Base-by-base conservation (phyloP, 2,113 vertebrate genomes). In the Melanocharis versteri region DNA sequence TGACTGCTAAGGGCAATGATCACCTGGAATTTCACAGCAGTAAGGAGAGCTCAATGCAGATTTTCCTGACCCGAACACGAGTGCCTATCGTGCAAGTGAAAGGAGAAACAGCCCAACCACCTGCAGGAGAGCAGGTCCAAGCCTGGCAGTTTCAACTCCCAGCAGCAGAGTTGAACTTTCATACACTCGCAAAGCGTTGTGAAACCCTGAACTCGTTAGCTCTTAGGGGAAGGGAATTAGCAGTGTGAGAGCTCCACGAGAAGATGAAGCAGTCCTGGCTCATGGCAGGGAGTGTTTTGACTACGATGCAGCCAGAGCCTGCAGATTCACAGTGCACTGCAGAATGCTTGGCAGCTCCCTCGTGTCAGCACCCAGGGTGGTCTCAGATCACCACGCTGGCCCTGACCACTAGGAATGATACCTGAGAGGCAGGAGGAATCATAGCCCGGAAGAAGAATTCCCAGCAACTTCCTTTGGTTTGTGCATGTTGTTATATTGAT, bases 291-390 rank as follows among this genome's bases (percentile, higher is more conserved):
- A 81, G 17, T 3, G 3, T 45, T 96, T 77, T 17, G 16, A 28
- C 70, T 65, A 13, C 0, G 0, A 13, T 54, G 18, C 40, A 92
- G 58, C 31, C 66, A 24, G 28, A 44, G 13, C 6, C 37, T 48
- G 35, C 0, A 3, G n/a, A 53, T 42, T 77, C 47, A 44, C 70
- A 60, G 8, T 0, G n/a, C 20, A 48, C 30, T 78, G 42, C 65
- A 78, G 27, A 45, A 37, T 13, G 12, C 5, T 8, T 40, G 15
- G 22, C 31, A 40, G 15, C 0, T 80, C 31, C 58, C 42, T 76
- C n/a, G 21, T 21, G 18, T 31, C 0, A 0, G 54, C 31, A 42
- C 5, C n/a, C 37, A 39, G 17, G 21, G 14, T 18, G 39, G 13
- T 44, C 57, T 88, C 62, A 64, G 53, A 51, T 31, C 16, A 35